A percentile compares a stretch with the other conserved stretches of the same genome.
Evolutionary conservation across 2,113 vertebrate species (phyloP).

Genomic region (Cranoglanis bouderius): DNA sequence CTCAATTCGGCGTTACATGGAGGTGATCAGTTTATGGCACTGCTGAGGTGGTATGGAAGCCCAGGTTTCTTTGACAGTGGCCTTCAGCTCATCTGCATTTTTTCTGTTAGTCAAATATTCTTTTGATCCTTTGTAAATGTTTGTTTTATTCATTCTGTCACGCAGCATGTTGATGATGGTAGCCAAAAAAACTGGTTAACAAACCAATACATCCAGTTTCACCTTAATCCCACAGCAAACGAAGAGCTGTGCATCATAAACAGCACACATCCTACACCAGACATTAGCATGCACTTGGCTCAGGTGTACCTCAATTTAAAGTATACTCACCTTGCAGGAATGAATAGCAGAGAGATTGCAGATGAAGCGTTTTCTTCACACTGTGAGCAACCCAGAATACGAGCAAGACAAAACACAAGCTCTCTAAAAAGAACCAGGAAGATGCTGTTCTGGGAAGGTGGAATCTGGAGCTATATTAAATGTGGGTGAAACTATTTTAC

Average conservation of each 20-base stretch:
- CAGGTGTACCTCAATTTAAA: neutral
- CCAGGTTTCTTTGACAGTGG: too few relatives aligned
- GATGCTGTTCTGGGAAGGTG: neutral
- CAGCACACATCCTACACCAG: neutral
- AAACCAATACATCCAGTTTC: neutral
- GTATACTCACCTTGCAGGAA: neutral
- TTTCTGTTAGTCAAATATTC: too few relatives aligned
- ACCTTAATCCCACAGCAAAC: neutral
- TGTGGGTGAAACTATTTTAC: neutral
- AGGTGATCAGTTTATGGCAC: too few relatives aligned
- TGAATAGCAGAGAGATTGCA: neutral
- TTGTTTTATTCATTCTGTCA: constrained; percentile 7
- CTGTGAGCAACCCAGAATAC: neutral
- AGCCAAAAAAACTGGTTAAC: neutral
- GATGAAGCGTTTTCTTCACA: neutral
- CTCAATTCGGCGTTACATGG: too few relatives aligned
- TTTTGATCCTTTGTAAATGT: neutral
- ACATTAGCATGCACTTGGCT: neutral
- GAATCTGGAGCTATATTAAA: neutral
- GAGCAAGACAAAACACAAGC: neutral
- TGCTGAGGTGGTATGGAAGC: too few relatives aligned
- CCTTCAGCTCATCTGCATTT: too few relatives aligned
- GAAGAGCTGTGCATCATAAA: neutral
- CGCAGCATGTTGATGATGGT: neutral
- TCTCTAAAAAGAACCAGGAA: neutral